Percentiles rank a stretch among this genome's conserved stretches.
Conservation (phyloP, 2,888 invertebrate genomes). For the Calephelis perditalis region DNA sequence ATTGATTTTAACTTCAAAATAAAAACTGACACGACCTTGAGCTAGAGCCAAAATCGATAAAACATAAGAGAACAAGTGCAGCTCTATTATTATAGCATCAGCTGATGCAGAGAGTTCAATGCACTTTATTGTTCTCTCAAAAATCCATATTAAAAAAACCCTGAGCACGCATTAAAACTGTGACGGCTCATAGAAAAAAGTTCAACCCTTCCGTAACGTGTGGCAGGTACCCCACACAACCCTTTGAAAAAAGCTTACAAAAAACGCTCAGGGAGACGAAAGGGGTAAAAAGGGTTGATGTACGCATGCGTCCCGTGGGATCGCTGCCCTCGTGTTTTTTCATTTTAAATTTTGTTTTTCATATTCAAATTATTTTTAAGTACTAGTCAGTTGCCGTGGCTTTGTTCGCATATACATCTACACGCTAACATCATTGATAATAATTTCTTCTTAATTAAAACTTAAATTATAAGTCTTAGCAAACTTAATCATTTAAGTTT, state of each 20-base stretch:
- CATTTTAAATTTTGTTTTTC: constrained; percentile 53
- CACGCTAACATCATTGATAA: too few species aligned
- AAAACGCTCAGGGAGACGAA: constrained; percentile 70
- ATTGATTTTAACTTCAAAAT: neutral
- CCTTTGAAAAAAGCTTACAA: constrained; percentile 74
- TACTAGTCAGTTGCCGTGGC: too few species aligned
- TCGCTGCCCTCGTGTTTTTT: constrained; percentile 64
- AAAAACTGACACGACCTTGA: constrained; percentile 51
- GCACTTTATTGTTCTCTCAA: constrained; percentile 56
- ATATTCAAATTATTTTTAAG: constrained; percentile 13
- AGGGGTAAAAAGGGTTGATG: constrained; percentile 75
- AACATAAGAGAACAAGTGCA: constrained; percentile 60
- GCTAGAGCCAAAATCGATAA: constrained; percentile 62
- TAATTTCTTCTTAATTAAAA: too few species aligned
- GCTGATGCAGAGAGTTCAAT: constrained; percentile 73
- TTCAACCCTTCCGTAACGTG: constrained; percentile 64
- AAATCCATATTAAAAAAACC: constrained; percentile 55
- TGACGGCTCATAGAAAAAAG: constrained; percentile 62
- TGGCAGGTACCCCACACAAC: constrained; percentile 75
- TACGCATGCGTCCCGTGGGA: constrained; percentile 72
- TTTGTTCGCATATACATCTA: too few species aligned
- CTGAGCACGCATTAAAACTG: constrained; percentile 47
- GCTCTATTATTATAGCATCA: constrained; percentile 65
- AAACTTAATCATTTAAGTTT: too few species aligned
- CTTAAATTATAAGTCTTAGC: too few species aligned